Percentiles rank a stretch among this genome's conserved stretches.
Evolutionary conservation across 2,797 vertebrate species (phyloP).

Genomic region (Todus mexicanus): DNA sequence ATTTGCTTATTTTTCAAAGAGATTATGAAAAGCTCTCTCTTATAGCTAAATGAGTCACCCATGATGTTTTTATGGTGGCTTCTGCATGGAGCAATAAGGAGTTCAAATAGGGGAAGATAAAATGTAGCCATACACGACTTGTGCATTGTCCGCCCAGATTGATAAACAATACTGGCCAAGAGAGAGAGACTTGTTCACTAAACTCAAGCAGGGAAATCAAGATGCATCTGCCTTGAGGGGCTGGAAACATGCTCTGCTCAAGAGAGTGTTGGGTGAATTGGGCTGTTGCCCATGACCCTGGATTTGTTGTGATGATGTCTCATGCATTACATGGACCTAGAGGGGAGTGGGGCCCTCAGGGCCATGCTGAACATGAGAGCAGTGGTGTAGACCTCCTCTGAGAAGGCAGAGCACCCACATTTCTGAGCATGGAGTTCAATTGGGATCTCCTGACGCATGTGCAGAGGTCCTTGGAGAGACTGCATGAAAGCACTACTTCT

Average conservation of each 20-base stretch:
- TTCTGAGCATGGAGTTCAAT: background rate
- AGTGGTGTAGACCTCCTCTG: accelerated
- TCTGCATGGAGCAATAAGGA: background rate
- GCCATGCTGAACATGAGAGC: background rate
- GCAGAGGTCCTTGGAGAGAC: background rate
- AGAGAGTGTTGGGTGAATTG: accelerated
- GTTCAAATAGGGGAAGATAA: background rate
- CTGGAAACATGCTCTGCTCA: background rate
- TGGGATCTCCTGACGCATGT: background rate
- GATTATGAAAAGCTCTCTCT: background rate
- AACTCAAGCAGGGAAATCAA: background rate
- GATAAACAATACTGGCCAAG: background rate
- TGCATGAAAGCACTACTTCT: background rate
- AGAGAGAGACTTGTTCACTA: background rate
- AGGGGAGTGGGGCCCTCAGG: background rate
- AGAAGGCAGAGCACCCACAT: background rate
- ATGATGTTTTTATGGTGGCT: background rate
- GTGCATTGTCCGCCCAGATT: background rate
- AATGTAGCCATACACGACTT: background rate
- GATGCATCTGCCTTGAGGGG: background rate
- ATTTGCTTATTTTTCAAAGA: background rate
- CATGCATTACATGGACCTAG: background rate
- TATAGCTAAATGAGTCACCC: background rate
- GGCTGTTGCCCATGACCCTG: background rate
- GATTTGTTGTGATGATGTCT: background rate